These are phyloP conservation scores for Thermophis baileyi DNA, from an alignment of 2,113 vertebrate species.

Conservation along the genomic window DNA sequence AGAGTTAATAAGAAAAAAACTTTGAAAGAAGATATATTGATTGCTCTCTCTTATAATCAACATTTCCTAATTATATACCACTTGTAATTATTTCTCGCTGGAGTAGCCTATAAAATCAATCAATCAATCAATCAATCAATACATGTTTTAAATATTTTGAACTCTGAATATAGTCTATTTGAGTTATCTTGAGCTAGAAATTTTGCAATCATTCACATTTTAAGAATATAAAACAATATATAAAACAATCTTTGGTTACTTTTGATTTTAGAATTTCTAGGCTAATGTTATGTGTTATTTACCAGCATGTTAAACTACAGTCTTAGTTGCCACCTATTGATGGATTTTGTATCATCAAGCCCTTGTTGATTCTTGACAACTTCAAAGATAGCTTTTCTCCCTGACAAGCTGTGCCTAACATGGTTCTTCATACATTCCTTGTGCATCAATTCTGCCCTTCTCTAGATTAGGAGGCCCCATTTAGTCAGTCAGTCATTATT, in stretches of 20 bases:
- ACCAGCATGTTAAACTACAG: background rate
- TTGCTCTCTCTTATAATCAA: background rate
- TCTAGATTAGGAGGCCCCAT: background rate
- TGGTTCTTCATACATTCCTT: background rate
- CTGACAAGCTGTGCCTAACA: background rate
- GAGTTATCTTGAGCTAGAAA: background rate
- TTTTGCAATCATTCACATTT: background rate
- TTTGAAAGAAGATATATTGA: background rate
- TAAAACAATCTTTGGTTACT: background rate
- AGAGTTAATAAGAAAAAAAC: background rate
- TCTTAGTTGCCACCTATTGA: background rate
- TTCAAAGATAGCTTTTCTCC: background rate
- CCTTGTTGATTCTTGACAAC: background rate
- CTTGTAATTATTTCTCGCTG: background rate
- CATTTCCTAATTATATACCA: background rate
- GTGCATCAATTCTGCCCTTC: background rate
- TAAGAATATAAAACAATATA: background rate
- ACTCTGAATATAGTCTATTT: background rate
- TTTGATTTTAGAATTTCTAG: background rate
- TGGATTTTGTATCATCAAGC: background rate
- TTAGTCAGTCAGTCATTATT: background rate
- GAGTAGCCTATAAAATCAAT: background rate
- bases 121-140: background rate
- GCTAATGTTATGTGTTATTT: background rate
- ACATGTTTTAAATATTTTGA: background rate